These are phyloP conservation scores for Ascidia mentula DNA, from an alignment of 23 tunicate species.

Conservation along the genomic window DNA sequence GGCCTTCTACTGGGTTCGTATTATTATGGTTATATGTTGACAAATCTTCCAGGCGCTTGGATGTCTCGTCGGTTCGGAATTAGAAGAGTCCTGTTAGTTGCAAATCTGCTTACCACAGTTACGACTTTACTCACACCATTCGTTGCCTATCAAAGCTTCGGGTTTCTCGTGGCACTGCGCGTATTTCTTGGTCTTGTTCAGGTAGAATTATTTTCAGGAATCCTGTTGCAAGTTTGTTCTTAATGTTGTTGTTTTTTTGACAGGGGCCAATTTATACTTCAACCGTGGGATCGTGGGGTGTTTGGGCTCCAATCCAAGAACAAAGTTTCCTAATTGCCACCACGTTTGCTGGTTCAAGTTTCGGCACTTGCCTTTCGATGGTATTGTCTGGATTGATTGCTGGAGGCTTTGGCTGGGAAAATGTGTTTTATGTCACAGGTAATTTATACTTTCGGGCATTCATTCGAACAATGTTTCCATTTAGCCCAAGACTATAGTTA, in stretches of 20 bases:
- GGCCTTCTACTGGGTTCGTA: slow-evolving; percentile 54
- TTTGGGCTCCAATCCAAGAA: slow-evolving; percentile 78
- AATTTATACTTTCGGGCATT: neutral
- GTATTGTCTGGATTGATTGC: slow-evolving; percentile 63
- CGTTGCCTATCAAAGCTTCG: slow-evolving; percentile 51
- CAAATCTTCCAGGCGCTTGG: slow-evolving; percentile 77
- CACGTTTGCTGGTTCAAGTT: slow-evolving; percentile 59
- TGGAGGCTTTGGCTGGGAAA: slow-evolving; percentile 68
- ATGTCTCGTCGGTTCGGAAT: slow-evolving; percentile 58
- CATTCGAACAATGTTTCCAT: neutral
- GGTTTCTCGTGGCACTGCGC: slow-evolving; percentile 55
- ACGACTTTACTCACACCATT: slow-evolving; percentile 54
- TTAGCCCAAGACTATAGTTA: too few species aligned
- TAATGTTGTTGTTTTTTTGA: slow-evolving; percentile 5
- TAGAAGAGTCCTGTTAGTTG: slow-evolving; percentile 43
- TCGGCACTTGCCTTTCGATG: slow-evolving; percentile 48
- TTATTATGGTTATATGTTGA: slow-evolving; percentile 64
- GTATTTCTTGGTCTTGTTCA: slow-evolving; percentile 72
- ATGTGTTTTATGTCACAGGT: slow-evolving; percentile 79
- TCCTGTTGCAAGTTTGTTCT: too few species aligned
- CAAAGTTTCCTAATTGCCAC: slow-evolving; percentile 37
- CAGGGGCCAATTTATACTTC: slow-evolving; percentile 72
- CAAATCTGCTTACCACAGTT: slow-evolving; percentile 48
- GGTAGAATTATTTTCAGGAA: too few species aligned
- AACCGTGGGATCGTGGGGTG: slow-evolving; percentile 56